Evolutionary conservation across 2,797 vertebrate species (phyloP), one percentile per base, ranked within the genome.

Genomic region (Leptodactylus fallax): DNA sequence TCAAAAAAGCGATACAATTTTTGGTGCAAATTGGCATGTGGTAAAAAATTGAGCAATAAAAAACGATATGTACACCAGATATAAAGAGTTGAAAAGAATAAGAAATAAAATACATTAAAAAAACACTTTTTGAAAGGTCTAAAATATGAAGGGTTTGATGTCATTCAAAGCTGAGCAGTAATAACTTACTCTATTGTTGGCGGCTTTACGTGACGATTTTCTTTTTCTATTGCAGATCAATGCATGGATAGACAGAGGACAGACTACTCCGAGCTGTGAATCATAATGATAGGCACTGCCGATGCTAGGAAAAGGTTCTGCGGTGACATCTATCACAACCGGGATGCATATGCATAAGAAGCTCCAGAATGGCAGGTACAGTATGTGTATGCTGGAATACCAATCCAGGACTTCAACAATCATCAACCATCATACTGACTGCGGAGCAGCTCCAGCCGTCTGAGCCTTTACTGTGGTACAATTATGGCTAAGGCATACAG

Each of bases 231-330:
- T 47, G 69, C 13, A 69, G 27, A 69, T 69, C 23, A 69, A 12
- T 36, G 65, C 65, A 67, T 45, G 3, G 45, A 45, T 27, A 36
- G 36, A 72, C 36, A 19, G 14, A 45, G 36, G 36, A 36, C 36
- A 36, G 36, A 36, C 36, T 36, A 36, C 69, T 47, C 16, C 36
- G 8, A 47, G 71, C 72, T 9, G 1, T 27, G 23, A 58, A 27
- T 56, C 77, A 58, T 56, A 79, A 55, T 79, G 51, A 79, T 58
- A 58, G 77, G 14, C 77, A 58, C 7, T 17, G 77, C 77, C 58
- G 77, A 56, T 19, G 76, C 76, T 27, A 8, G n/a, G 23, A 27
- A 55, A 55, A 27, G 49, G 13, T 78, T 13, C 77, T 9, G 9
- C 72, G 16, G 47, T 76, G 72, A 76, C 72, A 76, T 76, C 72